A percentile compares a stretch with the other conserved stretches of the same genome.
Conservation (phyloP, 2,888 invertebrate genomes). For the Exocentrus adspersus region DNA sequence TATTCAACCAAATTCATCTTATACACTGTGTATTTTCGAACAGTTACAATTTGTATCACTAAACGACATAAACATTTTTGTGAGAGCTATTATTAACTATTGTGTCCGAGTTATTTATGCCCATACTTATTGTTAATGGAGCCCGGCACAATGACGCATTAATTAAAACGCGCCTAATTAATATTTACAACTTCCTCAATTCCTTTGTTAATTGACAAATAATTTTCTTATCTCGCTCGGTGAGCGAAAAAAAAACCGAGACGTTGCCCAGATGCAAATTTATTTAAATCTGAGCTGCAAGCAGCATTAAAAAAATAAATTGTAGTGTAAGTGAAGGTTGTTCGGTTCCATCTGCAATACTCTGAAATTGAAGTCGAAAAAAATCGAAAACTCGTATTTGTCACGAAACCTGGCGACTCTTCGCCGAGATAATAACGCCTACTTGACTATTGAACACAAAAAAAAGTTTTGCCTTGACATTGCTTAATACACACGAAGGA, state of each 20-base stretch:
- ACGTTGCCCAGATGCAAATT: conserved; percentile 7
- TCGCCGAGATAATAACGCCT: not conserved
- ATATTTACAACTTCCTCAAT: conserved; percentile 3
- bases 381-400: not conserved
- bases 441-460: too few relatives aligned
- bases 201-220: not conserved
- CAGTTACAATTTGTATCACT: too few relatives aligned
- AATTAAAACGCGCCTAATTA: not conserved
- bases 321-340: not conserved
- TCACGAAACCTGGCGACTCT: not conserved
- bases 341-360: not conserved
- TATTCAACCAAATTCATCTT: too few relatives aligned
- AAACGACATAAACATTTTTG: too few relatives aligned
- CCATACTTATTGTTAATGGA: too few relatives aligned
- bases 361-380: not conserved
- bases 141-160: not conserved
- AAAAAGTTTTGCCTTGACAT: too few relatives aligned
- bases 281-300: not conserved
- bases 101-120: too few relatives aligned
- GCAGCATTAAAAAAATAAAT: not conserved
- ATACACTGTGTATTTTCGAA: too few relatives aligned
- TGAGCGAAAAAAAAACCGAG: not conserved
- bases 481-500: too few relatives aligned
- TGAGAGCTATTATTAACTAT: too few relatives aligned
- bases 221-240: not conserved